phyloP scores from a whole-genome alignment of 1,140 invertebrate species.

The Heliothis subflexa region DNA sequence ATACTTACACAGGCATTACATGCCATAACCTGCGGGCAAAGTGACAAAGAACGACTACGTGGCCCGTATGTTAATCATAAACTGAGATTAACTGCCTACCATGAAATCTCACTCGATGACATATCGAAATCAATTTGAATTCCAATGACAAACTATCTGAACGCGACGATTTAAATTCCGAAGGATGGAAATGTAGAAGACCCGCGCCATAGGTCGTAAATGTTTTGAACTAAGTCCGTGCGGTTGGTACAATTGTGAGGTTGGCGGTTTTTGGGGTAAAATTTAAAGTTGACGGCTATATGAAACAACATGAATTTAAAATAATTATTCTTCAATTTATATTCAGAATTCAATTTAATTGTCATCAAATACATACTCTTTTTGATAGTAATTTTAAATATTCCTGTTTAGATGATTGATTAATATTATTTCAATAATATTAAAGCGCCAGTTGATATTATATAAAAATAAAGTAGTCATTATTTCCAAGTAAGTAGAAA shows the following conservation, averaged over 20 bases:
- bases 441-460: too few species aligned
- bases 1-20: constrained; percentile 44
- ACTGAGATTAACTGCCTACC: constrained; percentile 58
- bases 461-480: too few species aligned
- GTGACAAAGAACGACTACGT: constrained; percentile 56
- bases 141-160: constrained; percentile 55
- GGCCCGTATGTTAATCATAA: constrained; percentile 61
- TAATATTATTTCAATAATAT: too few species aligned
- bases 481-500: too few species aligned
- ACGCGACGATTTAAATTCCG: constrained; percentile 54
- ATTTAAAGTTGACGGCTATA: background rate
- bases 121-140: constrained; percentile 61
- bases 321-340: background rate
- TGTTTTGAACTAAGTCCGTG: constrained; percentile 29
- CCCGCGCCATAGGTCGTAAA: constrained; percentile 54
- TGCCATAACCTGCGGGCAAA: constrained; percentile 53
- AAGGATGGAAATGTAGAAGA: constrained; percentile 52
- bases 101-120: constrained; percentile 60
- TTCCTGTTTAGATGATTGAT: too few species aligned
- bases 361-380: too few species aligned
- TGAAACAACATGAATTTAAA: background rate
- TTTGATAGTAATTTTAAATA: too few species aligned
- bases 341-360: too few species aligned
- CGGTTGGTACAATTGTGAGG: constrained; percentile 8
- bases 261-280: constrained; percentile 12